phyloP scores from a whole-genome alignment of 2,888 invertebrate genomes.

The Thecocarcelia acutangulata region DNA sequence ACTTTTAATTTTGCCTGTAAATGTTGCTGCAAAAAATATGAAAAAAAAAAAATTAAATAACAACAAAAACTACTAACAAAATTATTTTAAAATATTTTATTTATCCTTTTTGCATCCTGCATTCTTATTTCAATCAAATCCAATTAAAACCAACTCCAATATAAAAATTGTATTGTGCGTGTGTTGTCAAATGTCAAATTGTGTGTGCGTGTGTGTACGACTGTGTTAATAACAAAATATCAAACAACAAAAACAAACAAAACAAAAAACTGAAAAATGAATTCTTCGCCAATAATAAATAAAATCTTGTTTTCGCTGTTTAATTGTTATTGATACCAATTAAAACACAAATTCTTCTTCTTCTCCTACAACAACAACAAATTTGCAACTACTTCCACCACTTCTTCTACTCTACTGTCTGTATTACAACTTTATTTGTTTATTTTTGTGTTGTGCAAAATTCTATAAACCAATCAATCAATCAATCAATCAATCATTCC shows the following conservation, averaged over 20 bases:
- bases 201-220: constrained; percentile 24
- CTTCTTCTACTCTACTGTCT: constrained; percentile 36
- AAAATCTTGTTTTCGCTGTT: neutral
- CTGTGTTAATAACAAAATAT: constrained; percentile 46
- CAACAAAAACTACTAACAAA: constrained; percentile 25
- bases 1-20: constrained; percentile 46
- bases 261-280: constrained; percentile 24
- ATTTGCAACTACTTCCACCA: constrained; percentile 27
- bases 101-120: constrained; percentile 8
- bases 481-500: constrained; percentile 26
- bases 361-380: constrained; percentile 10
- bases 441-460: constrained; percentile 50
- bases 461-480: neutral
- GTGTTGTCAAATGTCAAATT: constrained; percentile 19
- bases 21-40: constrained; percentile 34
- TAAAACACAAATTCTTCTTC: neutral
- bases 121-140: constrained; percentile 16
- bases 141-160: constrained; percentile 1
- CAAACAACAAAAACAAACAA: constrained; percentile 36
- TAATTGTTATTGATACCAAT: constrained; percentile 14
- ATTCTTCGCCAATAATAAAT: constrained; percentile 11
- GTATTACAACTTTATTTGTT: constrained; percentile 44
- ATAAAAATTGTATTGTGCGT: constrained; percentile 20
- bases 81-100: neutral
- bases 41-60: constrained; percentile 14